Percentiles rank a stretch among this genome's conserved stretches.
Conservation (phyloP, 2,797 vertebrate species). For the Darevskia nairensis region DNA sequence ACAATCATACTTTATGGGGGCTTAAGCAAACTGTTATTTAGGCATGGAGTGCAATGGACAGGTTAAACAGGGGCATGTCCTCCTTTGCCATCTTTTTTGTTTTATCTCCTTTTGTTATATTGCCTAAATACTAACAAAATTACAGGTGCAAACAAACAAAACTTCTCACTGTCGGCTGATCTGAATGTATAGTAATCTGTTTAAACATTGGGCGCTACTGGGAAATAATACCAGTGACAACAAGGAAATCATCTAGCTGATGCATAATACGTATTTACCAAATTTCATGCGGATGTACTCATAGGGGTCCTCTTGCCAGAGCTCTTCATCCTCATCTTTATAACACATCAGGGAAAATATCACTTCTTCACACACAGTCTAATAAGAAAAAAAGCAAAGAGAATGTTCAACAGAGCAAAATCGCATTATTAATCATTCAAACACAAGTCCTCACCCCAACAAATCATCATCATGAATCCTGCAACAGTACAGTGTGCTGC, state of each 20-base stretch:
- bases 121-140: background rate
- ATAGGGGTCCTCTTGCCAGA: slow-evolving; percentile 97
- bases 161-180: background rate
- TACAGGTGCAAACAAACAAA: background rate
- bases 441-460: background rate
- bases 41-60: background rate
- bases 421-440: background rate
- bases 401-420: background rate
- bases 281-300: slow-evolving; percentile 99
- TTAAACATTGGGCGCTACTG: background rate
- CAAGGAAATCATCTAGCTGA: background rate
- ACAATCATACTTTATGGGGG: background rate
- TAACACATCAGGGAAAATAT: slow-evolving; percentile 99
- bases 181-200: background rate
- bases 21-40: background rate
- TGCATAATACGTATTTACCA: slow-evolving; percentile 12
- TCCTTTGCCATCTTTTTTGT: background rate
- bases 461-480: background rate
- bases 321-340: slow-evolving; percentile 96
- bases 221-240: accelerated
- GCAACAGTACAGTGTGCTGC: background rate
- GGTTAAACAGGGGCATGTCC: background rate
- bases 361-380: slow-evolving; percentile 94
- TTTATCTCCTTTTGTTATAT: background rate
- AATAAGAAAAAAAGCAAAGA: slow-evolving; percentile 38